Conservation (phyloP, 1,140 invertebrate genomes). For the Drosophila carrolli region DNA sequence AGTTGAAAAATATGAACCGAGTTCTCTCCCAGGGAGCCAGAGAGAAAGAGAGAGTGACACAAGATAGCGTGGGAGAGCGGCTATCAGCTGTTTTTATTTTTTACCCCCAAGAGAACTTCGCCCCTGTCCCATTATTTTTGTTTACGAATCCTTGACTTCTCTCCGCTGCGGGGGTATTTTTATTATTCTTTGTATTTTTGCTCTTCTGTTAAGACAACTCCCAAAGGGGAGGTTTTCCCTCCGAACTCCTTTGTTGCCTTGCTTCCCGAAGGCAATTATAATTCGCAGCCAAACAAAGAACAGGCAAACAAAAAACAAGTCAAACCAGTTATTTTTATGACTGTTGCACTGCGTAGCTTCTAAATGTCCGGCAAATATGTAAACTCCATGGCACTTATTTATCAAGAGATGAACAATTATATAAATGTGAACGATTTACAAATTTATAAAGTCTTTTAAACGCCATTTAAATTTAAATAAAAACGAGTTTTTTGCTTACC, state of each 20-base stretch:
- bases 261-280: constrained; percentile 17
- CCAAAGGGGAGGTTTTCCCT: constrained; percentile 11
- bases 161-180: constrained; percentile 46
- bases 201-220: constrained; percentile 14
- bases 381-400: background rate
- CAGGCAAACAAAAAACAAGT: constrained; percentile 37
- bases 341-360: background rate
- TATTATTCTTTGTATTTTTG: constrained; percentile 11
- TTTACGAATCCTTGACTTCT: constrained; percentile 10
- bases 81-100: constrained; percentile 24
- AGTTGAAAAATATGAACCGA: constrained; percentile 46
- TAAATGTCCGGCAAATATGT: background rate
- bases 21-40: constrained; percentile 5
- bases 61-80: background rate
- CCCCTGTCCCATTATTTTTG: background rate
- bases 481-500: background rate
- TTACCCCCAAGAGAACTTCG: background rate
- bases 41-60: constrained; percentile 3
- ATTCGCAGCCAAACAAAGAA: constrained; percentile 31
- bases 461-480: constrained; percentile 1
- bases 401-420: too few relatives aligned
- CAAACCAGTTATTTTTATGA: constrained; percentile 46
- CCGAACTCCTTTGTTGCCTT: constrained; percentile 24
- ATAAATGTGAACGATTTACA: too few relatives aligned
- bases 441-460: background rate